These are phyloP conservation scores for Carcharodon carcharias DNA, from an alignment of 2,797 vertebrate species.

Conservation along the genomic window DNA sequence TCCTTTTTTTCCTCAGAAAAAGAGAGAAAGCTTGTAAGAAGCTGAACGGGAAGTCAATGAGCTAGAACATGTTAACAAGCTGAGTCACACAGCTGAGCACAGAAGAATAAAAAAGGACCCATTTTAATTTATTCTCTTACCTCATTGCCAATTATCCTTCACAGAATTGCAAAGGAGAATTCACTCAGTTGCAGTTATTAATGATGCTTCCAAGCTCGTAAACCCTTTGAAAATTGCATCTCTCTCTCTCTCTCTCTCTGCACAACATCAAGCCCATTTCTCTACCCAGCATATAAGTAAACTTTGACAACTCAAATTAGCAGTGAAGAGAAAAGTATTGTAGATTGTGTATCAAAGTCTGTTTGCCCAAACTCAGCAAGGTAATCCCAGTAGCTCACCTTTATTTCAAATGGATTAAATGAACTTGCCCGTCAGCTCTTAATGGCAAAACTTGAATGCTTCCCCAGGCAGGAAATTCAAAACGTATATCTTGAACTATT, in stretches of 20 bases:
- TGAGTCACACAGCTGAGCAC: slow-evolving; percentile 52
- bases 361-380: neutral
- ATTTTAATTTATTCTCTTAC: slow-evolving; percentile 34
- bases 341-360: neutral
- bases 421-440: neutral
- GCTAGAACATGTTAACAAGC: slow-evolving; percentile 73
- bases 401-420: neutral
- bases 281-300: neutral
- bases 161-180: neutral
- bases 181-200: slow-evolving; percentile 1
- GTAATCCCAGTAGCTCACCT: neutral
- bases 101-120: slow-evolving; percentile 31
- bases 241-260: neutral
- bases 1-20: slow-evolving; percentile 39
- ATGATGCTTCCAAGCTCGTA: slow-evolving; percentile 22
- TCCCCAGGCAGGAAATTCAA: neutral
- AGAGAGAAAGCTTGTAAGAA: slow-evolving; percentile 41
- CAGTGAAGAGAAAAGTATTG: neutral
- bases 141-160: slow-evolving; percentile 32
- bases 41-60: slow-evolving; percentile 63
- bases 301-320: neutral
- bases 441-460: neutral
- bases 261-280: neutral
- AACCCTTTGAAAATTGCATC: slow-evolving; percentile 18
- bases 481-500: neutral